A percentile compares a stretch with the other conserved stretches of the same genome.
phyloP scores from a whole-genome alignment of 2,113 vertebrate species.

The Megatriorchis doriae region DNA sequence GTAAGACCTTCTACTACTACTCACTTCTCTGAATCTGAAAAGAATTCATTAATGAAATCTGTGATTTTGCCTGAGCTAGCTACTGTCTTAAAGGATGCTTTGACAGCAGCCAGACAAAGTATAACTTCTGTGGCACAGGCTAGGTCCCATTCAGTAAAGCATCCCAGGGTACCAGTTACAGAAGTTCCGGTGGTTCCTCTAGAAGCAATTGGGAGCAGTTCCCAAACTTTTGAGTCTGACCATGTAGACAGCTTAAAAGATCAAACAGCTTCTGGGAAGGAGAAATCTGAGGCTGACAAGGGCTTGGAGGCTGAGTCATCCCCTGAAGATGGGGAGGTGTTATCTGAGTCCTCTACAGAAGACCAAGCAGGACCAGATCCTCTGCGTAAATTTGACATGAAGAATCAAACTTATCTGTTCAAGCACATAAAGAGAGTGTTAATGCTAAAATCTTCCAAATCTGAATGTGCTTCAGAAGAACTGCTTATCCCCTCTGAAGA shows the following conservation, averaged over 20 bases:
- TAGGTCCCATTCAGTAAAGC: background rate
- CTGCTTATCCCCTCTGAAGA: background rate
- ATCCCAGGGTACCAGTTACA: background rate
- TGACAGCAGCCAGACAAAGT: conserved; percentile 31
- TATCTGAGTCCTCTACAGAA: background rate
- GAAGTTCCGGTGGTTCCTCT: conserved; percentile 26
- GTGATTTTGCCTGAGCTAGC: conserved; percentile 51
- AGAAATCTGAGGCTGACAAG: background rate
- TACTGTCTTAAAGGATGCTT: conserved; percentile 46
- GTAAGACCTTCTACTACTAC: conserved; percentile 50
- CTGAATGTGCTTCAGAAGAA: background rate
- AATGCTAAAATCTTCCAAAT: conserved; percentile 15
- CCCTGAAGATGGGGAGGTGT: background rate
- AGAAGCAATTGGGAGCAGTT: conserved; percentile 6
- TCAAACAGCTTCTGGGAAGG: background rate
- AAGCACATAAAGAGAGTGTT: conserved; percentile 36
- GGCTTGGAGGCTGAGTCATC: background rate
- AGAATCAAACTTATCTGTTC: conserved; percentile 45
- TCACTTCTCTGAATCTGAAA: conserved; percentile 36
- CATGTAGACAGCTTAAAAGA: background rate
- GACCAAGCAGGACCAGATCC: background rate
- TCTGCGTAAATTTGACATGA: conserved; percentile 35
- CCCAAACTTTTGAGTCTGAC: background rate
- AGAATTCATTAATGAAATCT: conserved; percentile 41
- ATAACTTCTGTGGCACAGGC: background rate